Base-by-base conservation (phyloP, 64 coral and sea anemone species). In the Stichodactyla mertensii region DNA sequence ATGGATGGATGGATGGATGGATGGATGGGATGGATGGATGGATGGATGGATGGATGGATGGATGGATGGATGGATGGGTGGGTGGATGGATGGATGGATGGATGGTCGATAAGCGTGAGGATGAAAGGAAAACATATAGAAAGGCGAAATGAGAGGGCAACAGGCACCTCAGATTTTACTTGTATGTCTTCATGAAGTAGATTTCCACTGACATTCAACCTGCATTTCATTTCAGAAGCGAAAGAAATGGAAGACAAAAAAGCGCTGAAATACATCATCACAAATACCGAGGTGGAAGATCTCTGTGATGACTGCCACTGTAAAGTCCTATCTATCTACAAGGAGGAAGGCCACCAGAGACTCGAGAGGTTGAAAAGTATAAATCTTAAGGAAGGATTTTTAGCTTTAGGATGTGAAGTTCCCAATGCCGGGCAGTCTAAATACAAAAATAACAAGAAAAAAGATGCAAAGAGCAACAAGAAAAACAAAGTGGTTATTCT, bases 271-370 rank as follows among this genome's bases (percentile, higher is more conserved):
- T 86, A 66, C 55, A 80, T 94, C 57, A 23, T 94, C 5, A 54
- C 78, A 16, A 80, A 64, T 67, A 85, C 26, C 4, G 92, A 94
- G 81, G 78, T 94, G 0, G 79, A 90, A 84, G 81, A 83, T 31
- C 52, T 94, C 16, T 94, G 92, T 28, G 77, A 83, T 14, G 80
- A 90, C 16, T 94, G 92, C 54, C 23, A 79, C 12, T 60, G 57
- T 16, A 90, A 87, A 79, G 66, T 94, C 45, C 66, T 84, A 19
- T 6, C 59, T 51, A 94, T 94, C 16, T 57, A 87, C 18, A 69
- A 80, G n/a, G 61, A 90, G 54, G 88, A 94, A 59, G 90, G 90
- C 61, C 52, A 83, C 16, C 45, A 86, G 27, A 83, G 90, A 24
- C 26, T 82, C 4, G 84, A 87, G 55, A 23, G 71, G 15, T 28